Percentiles rank a stretch among this genome's conserved stretches.
These are phyloP conservation scores for Pseudanteris insignis DNA, from an alignment of 2,888 invertebrate species.

Conservation along the genomic window DNA sequence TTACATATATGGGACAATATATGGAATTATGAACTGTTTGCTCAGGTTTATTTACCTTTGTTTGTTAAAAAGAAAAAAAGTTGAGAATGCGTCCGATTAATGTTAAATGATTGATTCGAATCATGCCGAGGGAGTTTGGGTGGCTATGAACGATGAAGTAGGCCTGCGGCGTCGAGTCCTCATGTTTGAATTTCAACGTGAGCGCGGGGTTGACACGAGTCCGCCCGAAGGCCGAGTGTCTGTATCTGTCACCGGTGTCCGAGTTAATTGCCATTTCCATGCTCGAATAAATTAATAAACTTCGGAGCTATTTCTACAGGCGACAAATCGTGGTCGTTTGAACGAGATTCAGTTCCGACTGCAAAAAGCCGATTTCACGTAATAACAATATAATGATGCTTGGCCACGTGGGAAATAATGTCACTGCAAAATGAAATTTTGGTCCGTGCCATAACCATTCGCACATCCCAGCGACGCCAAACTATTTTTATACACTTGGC, in stretches of 20 bases:
- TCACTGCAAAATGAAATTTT: conserved; percentile 28
- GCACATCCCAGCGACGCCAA: too few species aligned
- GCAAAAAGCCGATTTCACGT: conserved; percentile 43
- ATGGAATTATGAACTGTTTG: background rate
- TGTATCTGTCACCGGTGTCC: conserved; percentile 65
- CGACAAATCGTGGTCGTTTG: conserved; percentile 50
- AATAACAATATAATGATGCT: conserved; percentile 42
- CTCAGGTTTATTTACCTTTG: too few species aligned
- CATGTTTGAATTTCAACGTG: conserved; percentile 38
- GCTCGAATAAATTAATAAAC: conserved; percentile 66
- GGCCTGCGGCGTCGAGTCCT: conserved; percentile 34
- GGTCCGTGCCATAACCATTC: conserved; percentile 10
- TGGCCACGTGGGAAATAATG: conserved; percentile 42
- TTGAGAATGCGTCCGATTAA: too few species aligned
- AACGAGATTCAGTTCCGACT: conserved; percentile 41
- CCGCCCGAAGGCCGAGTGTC: conserved; percentile 58
- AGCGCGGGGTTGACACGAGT: conserved; percentile 51
- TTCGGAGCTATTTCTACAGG: conserved; percentile 53
- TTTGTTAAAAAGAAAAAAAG: too few species aligned
- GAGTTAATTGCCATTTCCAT: conserved; percentile 65
- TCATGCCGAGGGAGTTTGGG: conserved; percentile 1
- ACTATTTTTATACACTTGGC: too few species aligned
- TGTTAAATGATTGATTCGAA: conserved; percentile 34
- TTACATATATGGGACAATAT: background rate
- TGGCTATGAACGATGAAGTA: conserved; percentile 14